Evolutionary conservation across 1,140 invertebrate genomes (phyloP).

Genomic region (Drosophila santomea): DNA sequence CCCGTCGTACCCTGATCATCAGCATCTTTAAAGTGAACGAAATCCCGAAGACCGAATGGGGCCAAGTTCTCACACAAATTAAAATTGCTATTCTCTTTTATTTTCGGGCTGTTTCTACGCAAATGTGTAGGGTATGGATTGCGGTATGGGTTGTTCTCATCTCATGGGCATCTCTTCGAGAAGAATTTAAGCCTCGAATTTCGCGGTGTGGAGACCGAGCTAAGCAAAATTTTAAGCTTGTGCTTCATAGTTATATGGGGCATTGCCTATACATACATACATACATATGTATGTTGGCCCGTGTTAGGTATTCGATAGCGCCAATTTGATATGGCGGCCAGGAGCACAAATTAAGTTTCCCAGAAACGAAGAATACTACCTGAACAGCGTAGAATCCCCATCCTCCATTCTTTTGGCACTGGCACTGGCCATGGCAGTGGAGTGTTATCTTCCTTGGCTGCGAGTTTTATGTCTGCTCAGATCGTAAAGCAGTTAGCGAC

Average conservation of each 20-base stretch:
- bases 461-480: slow-evolving; percentile 52
- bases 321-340: slow-evolving; percentile 79
- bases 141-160: slow-evolving; percentile 7
- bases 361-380: slow-evolving; percentile 67
- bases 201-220: slow-evolving; percentile 59
- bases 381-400: slow-evolving; percentile 38
- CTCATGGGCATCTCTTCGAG: slow-evolving; percentile 28
- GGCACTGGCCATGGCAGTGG: neutral
- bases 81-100: slow-evolving; percentile 46
- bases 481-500: slow-evolving; percentile 66
- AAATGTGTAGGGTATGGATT: slow-evolving; percentile 32
- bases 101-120: slow-evolving; percentile 23
- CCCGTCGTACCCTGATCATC: slow-evolving; percentile 14
- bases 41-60: slow-evolving; percentile 27
- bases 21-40: slow-evolving; percentile 12
- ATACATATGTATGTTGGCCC: neutral
- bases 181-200: slow-evolving; percentile 77
- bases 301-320: slow-evolving; percentile 77
- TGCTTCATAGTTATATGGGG: slow-evolving; percentile 66
- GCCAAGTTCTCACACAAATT: slow-evolving; percentile 76
- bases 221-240: slow-evolving; percentile 72
- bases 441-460: slow-evolving; percentile 36
- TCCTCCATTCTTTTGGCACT: slow-evolving; percentile 25
- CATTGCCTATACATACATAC: slow-evolving; percentile 23
- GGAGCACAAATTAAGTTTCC: slow-evolving; percentile 80